Evolutionary conservation across 92 coral and sea anemone genomes (phyloP), one percentile per base, ranked within the genome.

Genomic region (Bergia puertoricense): DNA sequence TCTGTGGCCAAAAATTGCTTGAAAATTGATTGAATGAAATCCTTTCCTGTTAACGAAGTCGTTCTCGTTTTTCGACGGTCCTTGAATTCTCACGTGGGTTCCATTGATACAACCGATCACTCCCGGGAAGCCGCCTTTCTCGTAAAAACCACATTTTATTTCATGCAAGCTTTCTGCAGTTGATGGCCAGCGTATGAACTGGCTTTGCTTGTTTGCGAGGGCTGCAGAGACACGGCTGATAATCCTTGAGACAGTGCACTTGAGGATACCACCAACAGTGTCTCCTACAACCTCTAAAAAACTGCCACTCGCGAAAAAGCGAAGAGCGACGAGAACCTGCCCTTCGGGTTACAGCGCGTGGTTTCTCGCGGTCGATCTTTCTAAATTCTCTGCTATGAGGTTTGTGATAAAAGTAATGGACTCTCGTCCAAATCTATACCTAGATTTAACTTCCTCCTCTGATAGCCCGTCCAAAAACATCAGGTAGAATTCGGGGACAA

Each of bases 21-120:
- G 67, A 48, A 78, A 42, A 23, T 48, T 78, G 40, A 78, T 78
- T 5, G 82, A 48, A n/a, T 78, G 82, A 46, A 38, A 78, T 4
- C 82, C 82, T 7, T 78, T 48, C 82, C 82, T 78, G 41, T 78
- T 78, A 2, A 48, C 82, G 48, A 78, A 78, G 37, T 78, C 82
- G 41, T 48, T 48, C 37, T 78, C 67, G 5, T 78, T 48, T 15
- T 78, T 40, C 2, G 82, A 48, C 0, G 82, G 82, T 10, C 66
- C 82, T 11, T 78, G 65, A 6, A 78, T 78, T 22, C 66, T 46
- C 13, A 78, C 22, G 65, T 78, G 81, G 13, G 81, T 78, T 4
- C 81, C 81, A 20, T 78, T 66, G 39, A 78, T 48, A 18, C 65
- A 45, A 3, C 81, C 81, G 5, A 78, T 78, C 38, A 78, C 81